phyloP scores from a whole-genome alignment of 2,888 invertebrate species.

The Reticulitermes lucifugus region DNA sequence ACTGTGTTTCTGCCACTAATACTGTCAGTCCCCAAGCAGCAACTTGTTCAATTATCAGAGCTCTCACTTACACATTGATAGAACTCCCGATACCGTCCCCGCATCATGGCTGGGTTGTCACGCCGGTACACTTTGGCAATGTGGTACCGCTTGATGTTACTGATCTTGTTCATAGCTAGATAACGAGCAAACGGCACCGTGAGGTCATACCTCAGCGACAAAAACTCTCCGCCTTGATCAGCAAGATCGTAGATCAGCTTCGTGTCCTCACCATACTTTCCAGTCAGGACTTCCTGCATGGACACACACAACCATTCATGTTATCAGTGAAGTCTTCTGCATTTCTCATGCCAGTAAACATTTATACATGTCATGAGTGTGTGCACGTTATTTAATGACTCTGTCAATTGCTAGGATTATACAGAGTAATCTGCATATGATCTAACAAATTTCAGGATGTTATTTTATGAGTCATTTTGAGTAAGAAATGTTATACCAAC shows the following conservation, averaged over 20 bases:
- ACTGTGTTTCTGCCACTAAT: no score
- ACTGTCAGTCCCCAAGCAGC: no score
- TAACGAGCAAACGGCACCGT: conserved; percentile 98
- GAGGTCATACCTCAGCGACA: conserved; percentile 95
- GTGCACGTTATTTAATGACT: no score
- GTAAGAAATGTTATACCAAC: no score
- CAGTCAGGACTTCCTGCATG: conserved; percentile 91
- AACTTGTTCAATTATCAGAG: no score
- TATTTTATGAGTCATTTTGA: no score
- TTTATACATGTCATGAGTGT: no score
- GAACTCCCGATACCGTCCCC: conserved; percentile 97
- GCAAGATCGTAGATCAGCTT: conserved; percentile 98
- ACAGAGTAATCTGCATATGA: no score
- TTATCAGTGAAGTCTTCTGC: no score
- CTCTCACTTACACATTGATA: conserved; percentile 93
- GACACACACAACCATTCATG: conserved; percentile 46
- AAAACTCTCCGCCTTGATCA: conserved; percentile 98
- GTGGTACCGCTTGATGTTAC: conserved; percentile 94
- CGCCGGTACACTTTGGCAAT: conserved; percentile 98
- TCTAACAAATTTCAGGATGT: no score
- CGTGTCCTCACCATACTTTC: conserved; percentile 99
- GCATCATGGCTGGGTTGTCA: conserved; percentile 97
- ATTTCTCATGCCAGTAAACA: no score
- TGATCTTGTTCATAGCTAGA: conserved; percentile 97
- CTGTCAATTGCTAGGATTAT: no score